Evolutionary conservation across 2,113 vertebrate species (phyloP), one percentile per base, ranked within the genome.

Genomic region (Hippolais icterina): DNA sequence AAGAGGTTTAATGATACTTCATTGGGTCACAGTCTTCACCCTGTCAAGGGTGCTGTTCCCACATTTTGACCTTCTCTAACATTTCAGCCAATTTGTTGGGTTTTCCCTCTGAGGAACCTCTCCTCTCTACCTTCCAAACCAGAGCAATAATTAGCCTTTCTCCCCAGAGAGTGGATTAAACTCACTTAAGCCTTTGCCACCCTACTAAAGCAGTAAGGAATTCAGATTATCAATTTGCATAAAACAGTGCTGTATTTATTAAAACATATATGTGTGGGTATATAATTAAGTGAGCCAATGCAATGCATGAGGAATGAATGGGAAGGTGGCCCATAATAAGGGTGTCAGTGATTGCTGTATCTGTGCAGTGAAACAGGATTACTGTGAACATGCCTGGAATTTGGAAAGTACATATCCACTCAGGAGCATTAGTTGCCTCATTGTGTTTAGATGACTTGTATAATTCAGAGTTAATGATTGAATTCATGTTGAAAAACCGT

Each of bases 401-500:
- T 39, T 85, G 61, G 75, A 70, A 94, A 70, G 74, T 35, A 20
- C 8, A 0, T 42, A 53, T 56, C 39, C 50, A 37, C 75, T 88
- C 39, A 61, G 63, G 89, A 96, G 54, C 54, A 79, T 81, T 94
- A 94, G 90, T 81, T 87, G 68, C 86, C 77, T 90, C 64, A 35
- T 84, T 93, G 69, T 94, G 65, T 65, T 93, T 80, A 94, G 77
- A 90, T 91, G 42, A 84, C 76, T 95, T 94, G 41, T 82, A 89
- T 89, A 90, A 95, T 84, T 95, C 79, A 59, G 68, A 91, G 78
- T 89, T 96, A 96, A 94, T 90, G 92, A 76, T 31, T 94, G 87
- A 96, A 94, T 90, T 90, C 37, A 42, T 56, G 46, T 60, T 97
- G 81, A 71, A 96, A 95, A 95, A 65, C 53, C n/a, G 19, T 71